Evolutionary conservation across 2,888 invertebrate species (phyloP).

Genomic region (Pterostichus niger): DNA sequence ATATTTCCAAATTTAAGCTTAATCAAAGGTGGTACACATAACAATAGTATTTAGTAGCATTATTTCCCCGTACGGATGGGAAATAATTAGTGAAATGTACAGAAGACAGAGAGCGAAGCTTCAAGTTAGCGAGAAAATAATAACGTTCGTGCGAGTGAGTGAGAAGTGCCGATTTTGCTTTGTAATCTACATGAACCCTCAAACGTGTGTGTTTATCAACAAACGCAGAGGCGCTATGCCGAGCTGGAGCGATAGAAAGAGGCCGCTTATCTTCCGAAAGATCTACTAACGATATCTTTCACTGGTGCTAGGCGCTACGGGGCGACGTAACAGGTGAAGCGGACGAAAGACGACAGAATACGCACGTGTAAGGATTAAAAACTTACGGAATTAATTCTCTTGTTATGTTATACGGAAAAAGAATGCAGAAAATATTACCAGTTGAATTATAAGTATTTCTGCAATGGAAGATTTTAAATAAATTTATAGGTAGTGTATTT

Average conservation of each 20-base stretch:
- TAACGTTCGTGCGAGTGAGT: constrained; percentile 22
- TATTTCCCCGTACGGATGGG: not conserved
- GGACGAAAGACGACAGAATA: not conserved
- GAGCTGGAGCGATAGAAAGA: constrained; percentile 42
- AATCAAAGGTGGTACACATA: constrained; percentile 36
- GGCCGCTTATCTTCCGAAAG: constrained; percentile 54
- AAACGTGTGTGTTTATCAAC: constrained; percentile 56
- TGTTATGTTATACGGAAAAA: not conserved
- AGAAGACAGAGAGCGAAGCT: not conserved
- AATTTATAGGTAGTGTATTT: too few relatives aligned
- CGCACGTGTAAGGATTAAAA: constrained; percentile 29
- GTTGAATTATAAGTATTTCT: too few relatives aligned
- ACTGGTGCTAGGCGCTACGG: not conserved
- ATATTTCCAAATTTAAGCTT: constrained; percentile 2
- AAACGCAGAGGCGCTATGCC: constrained; percentile 18
- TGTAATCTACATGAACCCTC: constrained; percentile 54
- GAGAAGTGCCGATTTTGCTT: constrained; percentile 49
- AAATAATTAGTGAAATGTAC: constrained; percentile 55
- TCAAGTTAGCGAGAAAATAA: not conserved
- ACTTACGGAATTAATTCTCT: not conserved
- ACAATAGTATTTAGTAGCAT: constrained; percentile 55
- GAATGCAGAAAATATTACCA: not conserved
- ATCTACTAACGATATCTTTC: constrained; percentile 64
- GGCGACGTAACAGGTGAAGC: constrained; percentile 47
- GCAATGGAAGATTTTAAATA: too few relatives aligned